Conservation (phyloP, 2,797 vertebrate genomes). For the Delichon dasypus region DNA sequence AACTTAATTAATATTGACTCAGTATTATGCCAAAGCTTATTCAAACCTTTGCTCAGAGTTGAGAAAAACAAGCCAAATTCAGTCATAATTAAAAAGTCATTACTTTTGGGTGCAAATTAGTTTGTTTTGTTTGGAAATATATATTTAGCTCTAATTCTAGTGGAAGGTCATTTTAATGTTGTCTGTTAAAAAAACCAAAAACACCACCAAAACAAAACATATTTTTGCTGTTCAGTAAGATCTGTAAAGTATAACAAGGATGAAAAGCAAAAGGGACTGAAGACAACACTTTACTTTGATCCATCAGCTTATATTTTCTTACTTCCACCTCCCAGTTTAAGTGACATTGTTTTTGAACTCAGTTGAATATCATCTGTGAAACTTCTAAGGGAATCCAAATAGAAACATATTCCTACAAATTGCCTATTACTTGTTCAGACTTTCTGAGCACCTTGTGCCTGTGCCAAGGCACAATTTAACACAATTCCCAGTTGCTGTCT, state of each 20-base stretch:
- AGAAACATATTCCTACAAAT: not conserved
- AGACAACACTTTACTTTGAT: not conserved
- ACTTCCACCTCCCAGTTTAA: conserved; percentile 5
- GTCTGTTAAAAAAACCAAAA: not conserved
- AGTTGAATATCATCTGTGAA: not conserved
- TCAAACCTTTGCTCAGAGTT: not conserved
- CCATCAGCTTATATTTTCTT: not conserved
- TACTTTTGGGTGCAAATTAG: not conserved
- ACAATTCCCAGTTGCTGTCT: not conserved
- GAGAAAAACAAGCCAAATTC: not conserved
- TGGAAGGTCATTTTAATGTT: not conserved
- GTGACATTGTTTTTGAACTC: not conserved
- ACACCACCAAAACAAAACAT: not conserved
- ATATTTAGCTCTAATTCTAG: not conserved
- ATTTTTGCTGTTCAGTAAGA: not conserved
- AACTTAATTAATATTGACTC: not conserved
- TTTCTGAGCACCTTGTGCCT: not conserved
- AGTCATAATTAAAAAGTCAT: not conserved
- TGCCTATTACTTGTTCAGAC: not conserved
- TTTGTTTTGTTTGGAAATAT: not conserved
- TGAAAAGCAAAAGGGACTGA: not conserved
- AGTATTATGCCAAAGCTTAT: not conserved
- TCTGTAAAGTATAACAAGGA: not conserved
- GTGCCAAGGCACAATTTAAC: not conserved
- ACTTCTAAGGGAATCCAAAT: not conserved